phyloP scores from a whole-genome alignment of 2,113 vertebrate genomes.

The Pseudorasbora parva region DNA sequence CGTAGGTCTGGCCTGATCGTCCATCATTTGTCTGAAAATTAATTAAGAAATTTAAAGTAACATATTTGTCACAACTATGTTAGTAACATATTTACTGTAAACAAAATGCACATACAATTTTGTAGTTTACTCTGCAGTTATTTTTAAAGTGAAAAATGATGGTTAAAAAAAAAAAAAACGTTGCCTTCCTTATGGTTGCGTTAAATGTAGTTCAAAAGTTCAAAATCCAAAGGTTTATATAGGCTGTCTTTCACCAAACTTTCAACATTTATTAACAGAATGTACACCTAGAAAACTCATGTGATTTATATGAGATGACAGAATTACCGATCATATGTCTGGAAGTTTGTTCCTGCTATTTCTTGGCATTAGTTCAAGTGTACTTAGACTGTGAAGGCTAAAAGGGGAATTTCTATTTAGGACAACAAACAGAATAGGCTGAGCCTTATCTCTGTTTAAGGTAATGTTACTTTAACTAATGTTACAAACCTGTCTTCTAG shows the following conservation, averaged over 20 bases:
- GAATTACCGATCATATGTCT: neutral
- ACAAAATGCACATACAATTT: neutral
- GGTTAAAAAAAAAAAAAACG: neutral
- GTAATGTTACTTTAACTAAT: no score
- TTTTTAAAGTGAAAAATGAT: neutral
- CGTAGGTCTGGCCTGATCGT: neutral
- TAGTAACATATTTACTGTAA: neutral
- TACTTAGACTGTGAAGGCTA: no score
- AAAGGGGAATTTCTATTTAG: no score
- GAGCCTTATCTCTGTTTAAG: no score
- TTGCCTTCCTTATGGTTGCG: neutral
- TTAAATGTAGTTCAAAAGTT: neutral
- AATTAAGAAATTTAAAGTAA: neutral
- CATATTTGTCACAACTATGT: no score
- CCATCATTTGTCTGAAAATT: neutral
- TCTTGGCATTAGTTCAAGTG: no score
- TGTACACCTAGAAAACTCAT: neutral
- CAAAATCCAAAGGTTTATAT: neutral
- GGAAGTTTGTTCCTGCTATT: no score
- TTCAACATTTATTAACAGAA: constrained; percentile 1
- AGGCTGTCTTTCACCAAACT: neutral
- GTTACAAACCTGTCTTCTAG: no score
- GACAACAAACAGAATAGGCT: no score
- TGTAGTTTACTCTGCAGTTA: neutral
- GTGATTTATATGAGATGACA: neutral